Base-by-base conservation (phyloP, 2,797 vertebrate genomes). In the Rhynchotus rufescens region DNA sequence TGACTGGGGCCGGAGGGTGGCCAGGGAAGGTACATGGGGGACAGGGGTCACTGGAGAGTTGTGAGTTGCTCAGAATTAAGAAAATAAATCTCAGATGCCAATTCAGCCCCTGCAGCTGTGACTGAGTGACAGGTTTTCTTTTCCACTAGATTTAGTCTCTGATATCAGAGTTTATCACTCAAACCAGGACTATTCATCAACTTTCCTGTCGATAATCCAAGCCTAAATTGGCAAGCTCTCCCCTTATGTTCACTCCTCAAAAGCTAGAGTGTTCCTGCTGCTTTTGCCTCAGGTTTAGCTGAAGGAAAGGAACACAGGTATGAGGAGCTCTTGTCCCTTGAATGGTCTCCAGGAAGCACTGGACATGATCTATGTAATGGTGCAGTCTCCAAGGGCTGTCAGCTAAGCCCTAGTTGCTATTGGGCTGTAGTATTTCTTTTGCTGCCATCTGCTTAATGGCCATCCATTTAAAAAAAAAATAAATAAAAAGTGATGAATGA, bases 101-200 rank as follows among this genome's bases (percentile, higher is more conserved):
- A 47, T 93, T 71, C 74, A 93, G 85, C 38, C 68, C 94, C 93
- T 85, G 89, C 93, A 92, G 81, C 86, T 91, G 95, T 94, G 96
- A 97, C 89, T 93, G 75, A 97, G 95, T 91, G 94, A 97, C 93
- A 96, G 94, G 96, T 98, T 98, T 98, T 97, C 52, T 97, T 97
- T 97, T 97, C 97, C 85, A 92, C 96, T 96, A 98, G 97, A 98
- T 98, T 98, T 98, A 97, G 97, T 98, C 98, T 97, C 97, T 98
- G 98, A 98, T 98, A 98, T 96, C 97, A 60, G 96, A 93, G 96
- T 98, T 98, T 98, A 98, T 98, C 98, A 97, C 95, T 98, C 96
- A 95, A 97, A 97, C 96, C 94, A 97, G 96, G 90, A 93, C 96
- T 96, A 95, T 98, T 98, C 89, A 96, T 98, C 97, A 97, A n/a